Evolutionary conservation across 2,888 invertebrate genomes (phyloP).

Genomic region (Chrysina gloriosa): DNA sequence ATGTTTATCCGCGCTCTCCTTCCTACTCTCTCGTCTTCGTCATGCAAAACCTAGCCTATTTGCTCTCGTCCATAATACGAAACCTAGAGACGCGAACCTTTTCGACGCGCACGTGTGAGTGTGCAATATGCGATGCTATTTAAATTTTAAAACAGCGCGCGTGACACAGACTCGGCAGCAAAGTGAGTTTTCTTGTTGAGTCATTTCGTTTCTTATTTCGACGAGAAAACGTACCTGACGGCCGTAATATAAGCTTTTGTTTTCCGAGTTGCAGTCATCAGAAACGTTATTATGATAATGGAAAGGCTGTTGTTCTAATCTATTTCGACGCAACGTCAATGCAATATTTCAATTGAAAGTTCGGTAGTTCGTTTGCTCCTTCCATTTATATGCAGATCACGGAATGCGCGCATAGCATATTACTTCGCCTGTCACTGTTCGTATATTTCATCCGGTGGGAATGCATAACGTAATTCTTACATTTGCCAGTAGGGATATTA

Average conservation of each 20-base stretch:
- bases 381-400: slow-evolving; percentile 34
- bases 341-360: slow-evolving; percentile 8
- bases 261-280: slow-evolving; percentile 7
- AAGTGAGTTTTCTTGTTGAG: slow-evolving; percentile 36
- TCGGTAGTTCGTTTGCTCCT: not conserved
- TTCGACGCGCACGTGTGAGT: not conserved
- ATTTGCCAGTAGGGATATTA: no score
- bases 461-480: not conserved
- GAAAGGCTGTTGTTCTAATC: not conserved
- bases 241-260: slow-evolving; percentile 17
- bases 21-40: slow-evolving; percentile 1
- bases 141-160: slow-evolving; percentile 33
- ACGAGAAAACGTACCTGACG: slow-evolving; percentile 9
- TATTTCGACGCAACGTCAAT: slow-evolving; percentile 1
- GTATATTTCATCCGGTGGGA: not conserved
- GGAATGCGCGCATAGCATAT: slow-evolving; percentile 6
- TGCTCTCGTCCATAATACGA: not conserved
- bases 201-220: slow-evolving; percentile 30
- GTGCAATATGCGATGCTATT: slow-evolving; percentile 28
- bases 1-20: slow-evolving; percentile 6
- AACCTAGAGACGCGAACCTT: slow-evolving; percentile 1
- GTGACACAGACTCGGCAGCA: slow-evolving; percentile 10
- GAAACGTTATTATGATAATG: slow-evolving; percentile 13
- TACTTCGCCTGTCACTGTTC: not conserved
- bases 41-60: slow-evolving; percentile 1